These are phyloP conservation scores for Tenualosa thibaudeaui DNA, from an alignment of 2,797 vertebrate genomes.

Conservation along the genomic window DNA sequence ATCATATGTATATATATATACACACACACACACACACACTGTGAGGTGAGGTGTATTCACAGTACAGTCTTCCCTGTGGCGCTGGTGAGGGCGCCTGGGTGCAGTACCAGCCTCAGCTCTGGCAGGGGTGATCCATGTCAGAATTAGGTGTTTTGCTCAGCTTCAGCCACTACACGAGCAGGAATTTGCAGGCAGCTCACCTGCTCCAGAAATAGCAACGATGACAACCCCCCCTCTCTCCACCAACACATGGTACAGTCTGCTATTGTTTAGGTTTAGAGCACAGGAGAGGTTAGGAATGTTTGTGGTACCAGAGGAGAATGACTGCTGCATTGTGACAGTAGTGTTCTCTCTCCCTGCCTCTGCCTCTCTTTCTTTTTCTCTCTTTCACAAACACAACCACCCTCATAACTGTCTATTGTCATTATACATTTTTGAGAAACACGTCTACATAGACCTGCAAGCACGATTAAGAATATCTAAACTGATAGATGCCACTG, in stretches of 20 bases:
- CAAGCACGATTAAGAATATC: neutral
- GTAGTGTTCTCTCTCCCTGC: neutral
- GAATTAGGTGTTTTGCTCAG: neutral
- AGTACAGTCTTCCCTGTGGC: neutral
- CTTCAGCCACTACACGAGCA: neutral
- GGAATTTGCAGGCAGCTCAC: constrained; percentile 17
- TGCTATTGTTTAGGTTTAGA: constrained; percentile 13
- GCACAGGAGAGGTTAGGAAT: neutral
- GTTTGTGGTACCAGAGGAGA: neutral
- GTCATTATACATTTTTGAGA: neutral
- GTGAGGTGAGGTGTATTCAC: neutral
- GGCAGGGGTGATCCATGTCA: constrained; percentile 9
- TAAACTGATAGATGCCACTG: neutral
- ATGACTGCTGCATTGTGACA: neutral
- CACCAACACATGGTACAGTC: neutral
- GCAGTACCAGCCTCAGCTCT: constrained; percentile 14
- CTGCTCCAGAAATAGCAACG: constrained; percentile 4
- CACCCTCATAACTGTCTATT: neutral
- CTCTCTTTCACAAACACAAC: neutral
- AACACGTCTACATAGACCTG: neutral
- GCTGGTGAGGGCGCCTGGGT: neutral
- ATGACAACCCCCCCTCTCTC: constrained; percentile 5
- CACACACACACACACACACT: neutral
- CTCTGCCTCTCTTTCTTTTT: neutral
- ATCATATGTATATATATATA: too few relatives aligned